Evolutionary conservation across 2,888 invertebrate species (phyloP).

Genomic region (Latrodectus hesperus): DNA sequence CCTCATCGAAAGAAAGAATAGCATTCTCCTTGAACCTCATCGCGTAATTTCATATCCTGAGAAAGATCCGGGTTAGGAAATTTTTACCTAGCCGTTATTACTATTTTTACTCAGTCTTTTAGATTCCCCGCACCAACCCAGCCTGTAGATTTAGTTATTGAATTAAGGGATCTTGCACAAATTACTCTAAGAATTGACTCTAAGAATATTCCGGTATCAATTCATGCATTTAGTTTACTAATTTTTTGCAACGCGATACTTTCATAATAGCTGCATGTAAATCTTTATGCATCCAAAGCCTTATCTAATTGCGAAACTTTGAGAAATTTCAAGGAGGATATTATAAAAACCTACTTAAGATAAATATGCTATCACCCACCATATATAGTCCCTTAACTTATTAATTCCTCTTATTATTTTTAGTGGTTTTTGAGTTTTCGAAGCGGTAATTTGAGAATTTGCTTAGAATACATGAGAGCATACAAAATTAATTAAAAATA

Average conservation of each 20-base stretch:
- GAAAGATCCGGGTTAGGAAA: slow-evolving; percentile 61
- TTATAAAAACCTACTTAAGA: too few species aligned
- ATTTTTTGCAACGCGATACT: background rate
- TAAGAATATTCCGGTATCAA: too few species aligned
- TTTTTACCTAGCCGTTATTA: slow-evolving; percentile 66
- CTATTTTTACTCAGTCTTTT: slow-evolving; percentile 67
- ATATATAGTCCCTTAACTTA: too few species aligned
- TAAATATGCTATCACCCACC: too few species aligned
- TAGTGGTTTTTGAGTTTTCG: too few species aligned
- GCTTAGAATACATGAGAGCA: too few species aligned
- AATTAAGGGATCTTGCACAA: slow-evolving; percentile 48
- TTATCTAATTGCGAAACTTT: too few species aligned
- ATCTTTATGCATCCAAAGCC: background rate
- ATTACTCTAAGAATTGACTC: background rate
- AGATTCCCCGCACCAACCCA: slow-evolving; percentile 50
- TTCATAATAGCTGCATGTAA: background rate
- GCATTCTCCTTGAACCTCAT: slow-evolving; percentile 61
- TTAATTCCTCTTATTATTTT: too few species aligned
- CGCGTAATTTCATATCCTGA: slow-evolving; percentile 65
- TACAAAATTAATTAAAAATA: too few species aligned
- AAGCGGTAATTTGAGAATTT: too few species aligned
- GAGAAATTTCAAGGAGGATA: too few species aligned
- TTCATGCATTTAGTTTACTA: background rate
- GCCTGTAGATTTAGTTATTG: slow-evolving; percentile 12
- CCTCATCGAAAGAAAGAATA: slow-evolving; percentile 58